Conservation (phyloP, 2,113 vertebrate genomes). For the Neolamprologus cancellatus region DNA sequence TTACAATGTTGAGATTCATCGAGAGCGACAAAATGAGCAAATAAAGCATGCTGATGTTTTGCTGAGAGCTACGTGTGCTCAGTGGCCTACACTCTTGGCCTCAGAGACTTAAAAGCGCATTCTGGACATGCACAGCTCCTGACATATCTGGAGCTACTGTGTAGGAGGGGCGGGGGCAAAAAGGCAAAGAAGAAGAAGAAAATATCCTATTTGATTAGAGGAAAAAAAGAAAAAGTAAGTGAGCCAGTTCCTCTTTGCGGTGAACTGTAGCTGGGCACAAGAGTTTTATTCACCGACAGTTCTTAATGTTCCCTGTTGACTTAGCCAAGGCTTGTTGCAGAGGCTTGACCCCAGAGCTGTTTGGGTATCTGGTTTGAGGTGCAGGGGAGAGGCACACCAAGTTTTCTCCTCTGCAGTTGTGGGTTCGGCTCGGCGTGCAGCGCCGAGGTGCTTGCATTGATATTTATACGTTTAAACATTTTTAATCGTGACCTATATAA, state of each 20-base stretch:
- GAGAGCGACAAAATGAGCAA: slow-evolving; percentile 5
- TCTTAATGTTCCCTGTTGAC: slow-evolving; percentile 71
- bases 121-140: slow-evolving; percentile 10
- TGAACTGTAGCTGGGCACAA: slow-evolving; percentile 55
- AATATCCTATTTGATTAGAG: slow-evolving; percentile 58
- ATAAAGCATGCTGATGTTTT: background rate
- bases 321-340: slow-evolving; percentile 55
- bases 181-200: slow-evolving; percentile 31
- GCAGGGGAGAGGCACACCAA: slow-evolving; percentile 30
- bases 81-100: slow-evolving; percentile 14
- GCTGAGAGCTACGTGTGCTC: background rate
- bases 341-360: slow-evolving; percentile 62
- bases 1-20: slow-evolving; percentile 4
- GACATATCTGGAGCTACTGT: slow-evolving; percentile 32
- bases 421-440: background rate
- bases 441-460: slow-evolving; percentile 24
- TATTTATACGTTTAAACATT: slow-evolving; percentile 58
- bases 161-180: background rate
- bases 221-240: background rate
- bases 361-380: slow-evolving; percentile 68
- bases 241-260: slow-evolving; percentile 49
- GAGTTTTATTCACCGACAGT: slow-evolving; percentile 71
- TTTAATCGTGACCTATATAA: slow-evolving; percentile 64
- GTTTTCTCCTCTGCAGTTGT: slow-evolving; percentile 16
- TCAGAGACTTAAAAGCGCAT: background rate